phyloP scores from a whole-genome alignment of 2,113 vertebrate genomes.

The Istiophorus platypterus region DNA sequence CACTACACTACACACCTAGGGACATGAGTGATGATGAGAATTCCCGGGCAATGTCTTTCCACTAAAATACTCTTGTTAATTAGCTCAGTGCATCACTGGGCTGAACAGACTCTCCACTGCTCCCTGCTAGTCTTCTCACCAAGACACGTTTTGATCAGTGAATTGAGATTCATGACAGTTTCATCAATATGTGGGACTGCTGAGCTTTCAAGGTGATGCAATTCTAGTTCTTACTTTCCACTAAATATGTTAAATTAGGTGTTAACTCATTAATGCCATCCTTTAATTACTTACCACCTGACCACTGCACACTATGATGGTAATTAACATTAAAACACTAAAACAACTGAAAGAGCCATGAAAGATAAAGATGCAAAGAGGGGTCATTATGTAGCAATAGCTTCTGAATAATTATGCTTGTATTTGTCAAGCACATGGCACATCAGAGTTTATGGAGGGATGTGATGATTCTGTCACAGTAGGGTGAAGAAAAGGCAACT shows the following conservation, averaged over 20 bases:
- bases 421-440: background rate
- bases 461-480: constrained; percentile 28
- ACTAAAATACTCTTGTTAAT: constrained; percentile 61
- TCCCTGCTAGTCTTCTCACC: constrained; percentile 14
- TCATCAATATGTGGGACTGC: constrained; percentile 8
- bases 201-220: constrained; percentile 32
- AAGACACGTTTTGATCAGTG: constrained; percentile 48
- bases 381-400: background rate
- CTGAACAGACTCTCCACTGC: constrained; percentile 43
- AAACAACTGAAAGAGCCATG: constrained; percentile 21
- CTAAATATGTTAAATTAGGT: constrained; percentile 19
- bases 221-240: background rate
- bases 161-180: constrained; percentile 33
- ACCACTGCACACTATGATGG: background rate
- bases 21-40: constrained; percentile 49
- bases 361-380: background rate
- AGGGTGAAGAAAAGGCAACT: constrained; percentile 25
- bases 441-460: background rate
- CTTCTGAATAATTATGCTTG: background rate
- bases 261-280: constrained; percentile 21
- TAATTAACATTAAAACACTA: constrained; percentile 25
- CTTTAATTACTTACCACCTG: constrained; percentile 43
- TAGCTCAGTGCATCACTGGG: constrained; percentile 47
- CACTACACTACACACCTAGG: constrained; percentile 69
- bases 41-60: constrained; percentile 43